Base-by-base conservation (phyloP, 2,113 vertebrate species). In the Hylia prasina region DNA sequence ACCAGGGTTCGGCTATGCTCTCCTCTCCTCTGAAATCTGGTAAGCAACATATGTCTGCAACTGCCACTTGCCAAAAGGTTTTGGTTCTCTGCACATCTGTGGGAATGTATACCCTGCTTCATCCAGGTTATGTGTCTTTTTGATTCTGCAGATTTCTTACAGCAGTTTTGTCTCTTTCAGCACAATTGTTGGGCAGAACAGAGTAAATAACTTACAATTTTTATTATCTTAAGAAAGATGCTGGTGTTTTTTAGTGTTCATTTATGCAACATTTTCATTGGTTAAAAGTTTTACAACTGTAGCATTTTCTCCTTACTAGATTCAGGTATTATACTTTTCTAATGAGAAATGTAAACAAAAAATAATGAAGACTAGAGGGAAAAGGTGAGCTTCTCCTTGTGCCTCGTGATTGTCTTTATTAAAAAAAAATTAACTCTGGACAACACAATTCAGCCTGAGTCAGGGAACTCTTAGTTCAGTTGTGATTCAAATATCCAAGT, bases 401-500 rank as follows among this genome's bases (percentile, higher is more conserved):
- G 1, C 48, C 33, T 90, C 31, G 18, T 9, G 5, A 39, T 8
- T 83, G 61, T n/a, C 33, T 66, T 81, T 86, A 66, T 16, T 31
- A 16, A 51, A 47, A 84, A 73, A 58, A 76, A 53, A 80, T 20
- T 61, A 96, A 97, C 93, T 91, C 57, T 76, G 84, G 95, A 97
- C 84, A 96, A 91, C 63, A 89, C n/a, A 87, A 81, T 87, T 70
- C 70, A 5, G 31, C 80, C 64, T 78, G 79, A 95, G 83, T 90
- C 93, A 94, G 53, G 7, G 58, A 97, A 91, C 85, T 83, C 82
- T 54, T 78, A 66, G 89, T 66, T 84, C 80, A 9, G 89, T 68
- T 96, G 94, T 87, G 87, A 94, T 93, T 91, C 83, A 85, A 97
- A 86, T 71, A 92, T 54, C 69, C 69, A 57, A 92, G 79, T 77